Percentiles rank a stretch among this genome's conserved stretches.
phyloP scores from a whole-genome alignment of 2,113 vertebrate species.

The Protobothrops flavoviridis region DNA sequence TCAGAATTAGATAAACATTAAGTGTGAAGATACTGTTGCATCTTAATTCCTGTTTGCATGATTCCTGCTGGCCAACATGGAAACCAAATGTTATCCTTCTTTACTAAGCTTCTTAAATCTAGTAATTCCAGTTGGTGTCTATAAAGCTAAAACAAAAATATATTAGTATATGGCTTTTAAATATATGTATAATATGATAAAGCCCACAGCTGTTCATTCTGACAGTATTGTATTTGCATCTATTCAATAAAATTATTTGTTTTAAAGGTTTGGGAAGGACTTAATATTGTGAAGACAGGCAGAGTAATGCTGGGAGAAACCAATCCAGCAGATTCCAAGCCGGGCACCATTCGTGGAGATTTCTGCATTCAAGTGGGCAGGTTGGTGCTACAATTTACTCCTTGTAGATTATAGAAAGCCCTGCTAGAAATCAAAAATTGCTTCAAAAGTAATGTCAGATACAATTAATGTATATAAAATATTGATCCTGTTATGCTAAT shows the following conservation, averaged over 20 bases:
- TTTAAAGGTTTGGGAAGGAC: constrained; percentile 85
- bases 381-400: constrained; percentile 63
- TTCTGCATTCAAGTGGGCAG: constrained; percentile 91
- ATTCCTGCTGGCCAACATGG: not conserved
- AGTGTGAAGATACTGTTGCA: not conserved
- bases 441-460: not conserved
- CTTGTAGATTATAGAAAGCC: not conserved
- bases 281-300: constrained; percentile 84
- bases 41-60: not conserved
- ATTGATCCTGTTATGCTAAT: not conserved
- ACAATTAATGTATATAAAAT: not conserved
- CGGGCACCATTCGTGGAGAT: constrained; percentile 95
- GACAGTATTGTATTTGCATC: not conserved
- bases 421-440: not conserved
- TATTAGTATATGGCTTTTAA: not conserved
- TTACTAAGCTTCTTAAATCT: not conserved
- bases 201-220: not conserved
- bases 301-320: constrained; percentile 93
- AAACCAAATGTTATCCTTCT: not conserved
- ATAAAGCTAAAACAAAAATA: not conserved
- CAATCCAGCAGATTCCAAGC: constrained; percentile 89
- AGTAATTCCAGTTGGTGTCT: not conserved
- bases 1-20: not conserved
- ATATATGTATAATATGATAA: not conserved
- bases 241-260: not conserved